phyloP scores from a whole-genome alignment of 2,888 invertebrate species.

The Yponomeuta malinellus region DNA sequence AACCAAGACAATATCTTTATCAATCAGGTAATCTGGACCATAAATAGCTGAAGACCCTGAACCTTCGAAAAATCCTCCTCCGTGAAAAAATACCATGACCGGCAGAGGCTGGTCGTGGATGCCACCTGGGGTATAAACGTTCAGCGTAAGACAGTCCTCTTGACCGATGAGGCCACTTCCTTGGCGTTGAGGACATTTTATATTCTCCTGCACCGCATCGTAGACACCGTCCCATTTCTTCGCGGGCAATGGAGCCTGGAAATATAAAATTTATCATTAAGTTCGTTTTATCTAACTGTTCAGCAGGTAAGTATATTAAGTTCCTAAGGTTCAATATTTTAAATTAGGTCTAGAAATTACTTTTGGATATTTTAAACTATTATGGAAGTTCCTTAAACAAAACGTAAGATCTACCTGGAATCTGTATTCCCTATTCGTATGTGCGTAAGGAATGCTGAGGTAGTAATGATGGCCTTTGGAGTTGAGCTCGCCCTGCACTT shows the following conservation, averaged over 20 bases:
- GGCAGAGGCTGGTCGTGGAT: slow-evolving; percentile 32
- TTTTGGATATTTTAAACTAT: too few species aligned
- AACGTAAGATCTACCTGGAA: slow-evolving; percentile 39
- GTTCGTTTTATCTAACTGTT: too few species aligned
- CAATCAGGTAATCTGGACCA: slow-evolving; percentile 50
- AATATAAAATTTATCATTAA: slow-evolving; percentile 16
- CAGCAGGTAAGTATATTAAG: too few species aligned
- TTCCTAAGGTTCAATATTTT: too few species aligned
- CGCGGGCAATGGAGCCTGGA: slow-evolving; percentile 53
- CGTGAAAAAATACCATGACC: slow-evolving; percentile 62
- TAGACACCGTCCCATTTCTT: slow-evolving; percentile 48
- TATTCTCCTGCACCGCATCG: slow-evolving; percentile 49
- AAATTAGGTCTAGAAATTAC: too few species aligned
- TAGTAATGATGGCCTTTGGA: slow-evolving; percentile 10
- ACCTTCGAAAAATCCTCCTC: slow-evolving; percentile 55
- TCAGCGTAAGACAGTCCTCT: slow-evolving; percentile 47
- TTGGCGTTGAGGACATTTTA: slow-evolving; percentile 43
- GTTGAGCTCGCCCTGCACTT: slow-evolving; percentile 10
- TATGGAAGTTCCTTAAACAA: too few species aligned
- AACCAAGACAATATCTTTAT: slow-evolving; percentile 51
- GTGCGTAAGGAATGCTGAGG: slow-evolving; percentile 17
- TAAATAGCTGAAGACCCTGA: slow-evolving; percentile 41
- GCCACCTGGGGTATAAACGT: slow-evolving; percentile 48
- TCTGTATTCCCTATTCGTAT: slow-evolving; percentile 32
- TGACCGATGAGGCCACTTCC: slow-evolving; percentile 31